A percentile compares a stretch with the other conserved stretches of the same genome.
phyloP scores from a whole-genome alignment of 2,113 vertebrate genomes.

The Regulus satrapa region DNA sequence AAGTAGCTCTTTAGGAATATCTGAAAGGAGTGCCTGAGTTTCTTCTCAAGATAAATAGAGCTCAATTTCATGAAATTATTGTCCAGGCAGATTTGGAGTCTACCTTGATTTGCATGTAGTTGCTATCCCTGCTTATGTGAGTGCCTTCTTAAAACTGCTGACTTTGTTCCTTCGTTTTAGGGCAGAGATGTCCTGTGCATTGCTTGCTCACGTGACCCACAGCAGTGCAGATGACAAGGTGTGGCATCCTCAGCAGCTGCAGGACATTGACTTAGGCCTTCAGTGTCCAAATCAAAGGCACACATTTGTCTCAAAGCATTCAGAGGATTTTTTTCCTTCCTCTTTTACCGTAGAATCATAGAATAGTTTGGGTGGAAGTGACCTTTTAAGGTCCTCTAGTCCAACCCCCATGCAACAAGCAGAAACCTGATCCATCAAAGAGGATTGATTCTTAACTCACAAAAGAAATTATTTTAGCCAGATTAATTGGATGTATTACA shows the following conservation, averaged over 20 bases:
- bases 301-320: background rate
- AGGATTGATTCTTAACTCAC: background rate
- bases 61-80: background rate
- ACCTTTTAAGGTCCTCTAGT: background rate
- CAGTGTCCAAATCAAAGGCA: background rate
- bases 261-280: background rate
- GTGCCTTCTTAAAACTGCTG: background rate
- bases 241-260: background rate
- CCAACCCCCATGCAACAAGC: background rate
- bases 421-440: background rate
- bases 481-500: background rate
- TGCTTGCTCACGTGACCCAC: background rate
- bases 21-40: background rate
- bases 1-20: background rate
- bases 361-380: background rate
- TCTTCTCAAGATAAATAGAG: background rate
- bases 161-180: background rate
- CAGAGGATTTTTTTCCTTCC: background rate
- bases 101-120: background rate
- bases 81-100: background rate
- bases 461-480: background rate
- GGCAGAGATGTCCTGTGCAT: background rate
- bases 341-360: background rate
- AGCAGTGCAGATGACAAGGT: background rate
- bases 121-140: background rate